Conservation (phyloP, 1,140 invertebrate species). For the Chlorops oryzae region DNA sequence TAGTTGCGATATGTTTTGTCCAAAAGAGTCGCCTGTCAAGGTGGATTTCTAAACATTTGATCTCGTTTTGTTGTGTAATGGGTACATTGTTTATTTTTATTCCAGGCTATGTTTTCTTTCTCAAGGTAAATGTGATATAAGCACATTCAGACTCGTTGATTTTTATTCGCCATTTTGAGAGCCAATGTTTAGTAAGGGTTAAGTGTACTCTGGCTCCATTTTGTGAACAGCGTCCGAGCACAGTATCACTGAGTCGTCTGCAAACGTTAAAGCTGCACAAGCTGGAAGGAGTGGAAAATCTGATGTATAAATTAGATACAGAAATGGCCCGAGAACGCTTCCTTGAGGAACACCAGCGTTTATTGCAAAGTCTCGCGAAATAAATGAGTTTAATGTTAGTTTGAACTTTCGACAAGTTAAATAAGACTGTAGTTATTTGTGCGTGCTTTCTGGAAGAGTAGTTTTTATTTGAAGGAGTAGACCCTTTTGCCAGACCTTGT, state of each 20-base stretch:
- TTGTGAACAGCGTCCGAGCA: not conserved
- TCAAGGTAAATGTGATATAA: no score
- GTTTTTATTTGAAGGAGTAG: conserved; percentile 20
- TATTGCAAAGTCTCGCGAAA: conserved; percentile 14
- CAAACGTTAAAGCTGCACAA: conserved; percentile 16
- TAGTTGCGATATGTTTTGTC: not conserved
- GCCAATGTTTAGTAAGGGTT: not conserved
- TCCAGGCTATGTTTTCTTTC: not conserved
- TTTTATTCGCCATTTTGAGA: no score
- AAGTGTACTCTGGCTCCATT: not conserved
- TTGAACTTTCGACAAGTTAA: conserved; percentile 21
- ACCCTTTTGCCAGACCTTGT: no score
- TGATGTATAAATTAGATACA: conserved; percentile 20
- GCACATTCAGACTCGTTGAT: no score
- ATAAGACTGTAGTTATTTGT: conserved; percentile 23
- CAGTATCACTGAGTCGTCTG: conserved; percentile 27
- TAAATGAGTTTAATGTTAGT: conserved; percentile 16
- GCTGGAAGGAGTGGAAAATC: conserved; percentile 14
- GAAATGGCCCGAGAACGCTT: conserved; percentile 16
- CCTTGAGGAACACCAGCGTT: conserved; percentile 26
- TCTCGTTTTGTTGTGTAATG: not conserved
- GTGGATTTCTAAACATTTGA: not conserved
- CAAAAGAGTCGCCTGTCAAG: not conserved
- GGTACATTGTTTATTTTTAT: not conserved
- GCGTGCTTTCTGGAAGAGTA: conserved; percentile 7